These are phyloP conservation scores for Poeciliopsis gracilis DNA, from an alignment of 2,797 vertebrate genomes.

Conservation along the genomic window DNA sequence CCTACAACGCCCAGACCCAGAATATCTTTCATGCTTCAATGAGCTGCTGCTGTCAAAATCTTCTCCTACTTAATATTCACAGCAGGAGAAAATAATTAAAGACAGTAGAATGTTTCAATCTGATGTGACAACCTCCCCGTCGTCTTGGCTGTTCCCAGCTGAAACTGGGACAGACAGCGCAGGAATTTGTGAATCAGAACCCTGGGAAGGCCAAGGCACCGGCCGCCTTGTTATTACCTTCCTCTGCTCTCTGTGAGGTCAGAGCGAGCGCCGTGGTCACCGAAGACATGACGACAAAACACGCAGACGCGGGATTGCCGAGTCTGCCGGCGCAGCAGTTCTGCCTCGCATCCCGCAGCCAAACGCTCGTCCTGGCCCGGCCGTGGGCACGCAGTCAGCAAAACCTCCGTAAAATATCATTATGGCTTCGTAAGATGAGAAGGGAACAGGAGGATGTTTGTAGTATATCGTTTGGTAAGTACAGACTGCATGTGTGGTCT, in stretches of 20 bases:
- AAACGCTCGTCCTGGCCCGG: constrained; percentile 66
- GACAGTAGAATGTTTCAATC: constrained; percentile 12
- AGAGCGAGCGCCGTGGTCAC: constrained; percentile 49
- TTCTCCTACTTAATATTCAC: constrained; percentile 10
- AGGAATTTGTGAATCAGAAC: constrained; percentile 59
- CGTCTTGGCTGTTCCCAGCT: constrained; percentile 45
- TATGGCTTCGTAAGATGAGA: constrained; percentile 75
- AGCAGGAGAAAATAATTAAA: not conserved
- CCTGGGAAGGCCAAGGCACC: constrained; percentile 48
- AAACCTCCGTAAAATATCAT: constrained; percentile 77
- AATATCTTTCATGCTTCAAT: not conserved
- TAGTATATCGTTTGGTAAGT: constrained; percentile 73
- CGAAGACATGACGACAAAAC: constrained; percentile 73
- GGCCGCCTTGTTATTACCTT: constrained; percentile 78
- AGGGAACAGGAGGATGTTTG: constrained; percentile 74
- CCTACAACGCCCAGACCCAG: not conserved
- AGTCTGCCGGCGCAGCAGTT: constrained; percentile 76
- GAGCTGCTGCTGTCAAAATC: constrained; percentile 11
- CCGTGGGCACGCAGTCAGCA: constrained; percentile 76
- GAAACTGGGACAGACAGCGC: constrained; percentile 44
- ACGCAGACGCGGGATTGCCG: constrained; percentile 66
- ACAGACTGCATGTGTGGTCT: constrained; percentile 78
- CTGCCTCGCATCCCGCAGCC: constrained; percentile 54
- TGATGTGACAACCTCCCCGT: constrained; percentile 29
- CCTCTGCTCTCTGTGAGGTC: constrained; percentile 69